Conservation (phyloP, 2,797 vertebrate genomes). For the Chromobotia macracanthus region DNA sequence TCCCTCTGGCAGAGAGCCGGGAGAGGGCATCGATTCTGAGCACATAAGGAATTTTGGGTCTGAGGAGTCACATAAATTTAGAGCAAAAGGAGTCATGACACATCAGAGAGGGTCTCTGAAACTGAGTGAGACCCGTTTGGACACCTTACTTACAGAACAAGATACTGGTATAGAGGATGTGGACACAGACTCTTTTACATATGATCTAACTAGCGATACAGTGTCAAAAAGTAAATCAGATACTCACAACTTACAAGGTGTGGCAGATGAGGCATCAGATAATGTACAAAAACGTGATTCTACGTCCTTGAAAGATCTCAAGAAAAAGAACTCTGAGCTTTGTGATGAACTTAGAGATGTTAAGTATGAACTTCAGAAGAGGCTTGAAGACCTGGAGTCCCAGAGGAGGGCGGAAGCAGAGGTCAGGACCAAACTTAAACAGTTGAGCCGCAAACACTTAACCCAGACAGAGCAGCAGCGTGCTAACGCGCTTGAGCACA, state of each 20-base stretch:
- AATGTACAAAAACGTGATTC: constrained; percentile 41
- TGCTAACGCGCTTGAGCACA: constrained; percentile 70
- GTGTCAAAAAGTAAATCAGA: constrained; percentile 40
- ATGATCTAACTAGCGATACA: constrained; percentile 33
- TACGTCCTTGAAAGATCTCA: constrained; percentile 60
- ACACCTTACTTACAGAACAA: constrained; percentile 46
- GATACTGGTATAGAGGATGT: constrained; percentile 53
- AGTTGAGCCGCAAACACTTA: constrained; percentile 75
- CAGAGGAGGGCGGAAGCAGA: constrained; percentile 76
- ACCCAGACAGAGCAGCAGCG: constrained; percentile 63
- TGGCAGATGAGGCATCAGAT: not conserved
- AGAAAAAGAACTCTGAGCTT: constrained; percentile 70
- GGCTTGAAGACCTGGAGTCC: constrained; percentile 77
- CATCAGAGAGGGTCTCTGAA: constrained; percentile 28
- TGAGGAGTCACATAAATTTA: constrained; percentile 53
- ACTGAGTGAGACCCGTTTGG: constrained; percentile 47
- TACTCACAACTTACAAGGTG: not conserved
- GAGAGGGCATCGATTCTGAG: constrained; percentile 80
- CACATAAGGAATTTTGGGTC: constrained; percentile 64
- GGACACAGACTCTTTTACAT: constrained; percentile 50
- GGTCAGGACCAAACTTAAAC: constrained; percentile 76
- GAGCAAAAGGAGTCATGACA: constrained; percentile 35
- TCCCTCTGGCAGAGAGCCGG: constrained; percentile 77
- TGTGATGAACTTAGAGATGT: constrained; percentile 73
- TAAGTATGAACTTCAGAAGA: constrained; percentile 74